Evolutionary conservation across 2,113 vertebrate species (phyloP).

Genomic region (Cavia aperea): DNA sequence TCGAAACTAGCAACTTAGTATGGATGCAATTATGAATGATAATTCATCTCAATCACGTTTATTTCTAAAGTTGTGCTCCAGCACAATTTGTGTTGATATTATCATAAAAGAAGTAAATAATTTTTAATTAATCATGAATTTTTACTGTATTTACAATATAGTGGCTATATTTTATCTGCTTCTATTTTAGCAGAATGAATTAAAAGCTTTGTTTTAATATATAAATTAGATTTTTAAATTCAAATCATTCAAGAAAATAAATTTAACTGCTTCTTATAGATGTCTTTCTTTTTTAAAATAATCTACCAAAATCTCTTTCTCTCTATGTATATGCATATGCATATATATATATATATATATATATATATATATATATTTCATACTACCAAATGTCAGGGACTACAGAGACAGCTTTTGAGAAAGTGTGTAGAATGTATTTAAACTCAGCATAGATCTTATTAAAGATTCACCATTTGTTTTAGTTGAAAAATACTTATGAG

Average conservation of each 20-base stretch:
- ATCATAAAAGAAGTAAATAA: background rate
- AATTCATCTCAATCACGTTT: background rate
- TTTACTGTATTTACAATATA: background rate
- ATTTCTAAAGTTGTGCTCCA: background rate
- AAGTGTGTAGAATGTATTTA: background rate
- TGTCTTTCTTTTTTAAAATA: background rate
- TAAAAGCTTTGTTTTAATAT: background rate
- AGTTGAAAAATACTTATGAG: background rate
- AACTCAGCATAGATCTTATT: background rate
- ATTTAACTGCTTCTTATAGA: background rate
- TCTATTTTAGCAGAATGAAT: background rate
- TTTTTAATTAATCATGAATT: background rate
- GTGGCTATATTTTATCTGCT: background rate
- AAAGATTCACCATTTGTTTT: background rate
- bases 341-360: background rate
- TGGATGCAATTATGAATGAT: background rate
- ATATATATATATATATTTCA: background rate
- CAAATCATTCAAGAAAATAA: background rate
- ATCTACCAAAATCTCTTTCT: no score
- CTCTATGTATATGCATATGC: no score
- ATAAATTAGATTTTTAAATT: background rate
- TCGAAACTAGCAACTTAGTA: background rate
- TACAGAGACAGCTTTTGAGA: background rate
- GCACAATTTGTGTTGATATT: background rate
- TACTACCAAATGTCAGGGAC: background rate